phyloP scores from a whole-genome alignment of 2,888 invertebrate species.

The Sminthurides aquaticus region DNA sequence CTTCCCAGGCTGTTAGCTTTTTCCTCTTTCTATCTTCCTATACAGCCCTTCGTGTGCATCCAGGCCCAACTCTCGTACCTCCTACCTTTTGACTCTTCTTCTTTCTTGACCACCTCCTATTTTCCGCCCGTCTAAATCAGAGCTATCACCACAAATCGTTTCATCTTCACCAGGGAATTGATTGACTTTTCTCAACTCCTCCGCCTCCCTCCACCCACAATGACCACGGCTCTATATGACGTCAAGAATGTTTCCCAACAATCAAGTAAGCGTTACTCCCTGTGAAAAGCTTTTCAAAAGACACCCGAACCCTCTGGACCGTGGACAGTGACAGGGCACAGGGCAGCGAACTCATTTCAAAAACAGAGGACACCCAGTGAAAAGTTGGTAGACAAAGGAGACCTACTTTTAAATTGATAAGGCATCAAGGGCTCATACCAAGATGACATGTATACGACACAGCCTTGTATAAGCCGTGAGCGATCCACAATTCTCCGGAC shows the following conservation, averaged over 20 bases:
- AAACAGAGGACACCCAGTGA: neutral
- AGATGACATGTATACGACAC: slow-evolving; percentile 28
- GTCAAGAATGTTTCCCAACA: neutral
- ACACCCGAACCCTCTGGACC: no score
- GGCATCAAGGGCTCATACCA: slow-evolving; percentile 23
- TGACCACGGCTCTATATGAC: neutral
- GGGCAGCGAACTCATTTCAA: neutral
- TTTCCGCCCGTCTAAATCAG: neutral
- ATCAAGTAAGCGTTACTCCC: no score
- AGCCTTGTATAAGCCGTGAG: slow-evolving; percentile 9
- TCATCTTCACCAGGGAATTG: neutral
- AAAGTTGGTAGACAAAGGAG: slow-evolving; percentile 7
- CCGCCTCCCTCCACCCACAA: slow-evolving; percentile 7
- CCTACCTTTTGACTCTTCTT: no score
- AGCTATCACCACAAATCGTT: neutral
- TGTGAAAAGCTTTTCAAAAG: neutral
- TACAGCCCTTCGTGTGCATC: no score
- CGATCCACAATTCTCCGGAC: neutral
- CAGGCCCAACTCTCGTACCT: no score
- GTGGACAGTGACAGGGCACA: no score
- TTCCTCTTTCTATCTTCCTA: neutral
- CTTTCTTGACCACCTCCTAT: neutral
- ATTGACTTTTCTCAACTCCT: slow-evolving; percentile 3
- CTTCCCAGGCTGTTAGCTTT: neutral
- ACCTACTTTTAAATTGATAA: slow-evolving; percentile 21